phyloP scores from a whole-genome alignment of 1,140 invertebrate species.

The Wiebesia pumilae region DNA sequence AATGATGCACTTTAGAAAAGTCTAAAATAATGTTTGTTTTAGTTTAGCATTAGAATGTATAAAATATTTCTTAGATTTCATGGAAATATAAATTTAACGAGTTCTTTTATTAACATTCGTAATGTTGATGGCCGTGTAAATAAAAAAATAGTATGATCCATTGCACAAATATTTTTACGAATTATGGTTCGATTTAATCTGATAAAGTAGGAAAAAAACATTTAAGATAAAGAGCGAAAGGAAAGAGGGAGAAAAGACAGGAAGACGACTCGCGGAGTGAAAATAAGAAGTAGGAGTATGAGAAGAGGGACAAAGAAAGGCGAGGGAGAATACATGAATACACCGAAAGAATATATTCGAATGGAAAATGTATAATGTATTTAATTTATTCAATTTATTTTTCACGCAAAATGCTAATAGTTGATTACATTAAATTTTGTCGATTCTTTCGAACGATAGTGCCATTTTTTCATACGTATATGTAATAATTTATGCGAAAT shows the following conservation, averaged over 20 bases:
- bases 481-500: not conserved
- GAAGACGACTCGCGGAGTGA: constrained; percentile 46
- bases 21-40: not conserved
- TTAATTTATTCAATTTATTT: constrained; percentile 33
- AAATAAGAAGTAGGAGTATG: constrained; percentile 28
- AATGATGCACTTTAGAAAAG: not conserved
- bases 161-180: constrained; percentile 11
- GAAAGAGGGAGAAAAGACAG: constrained; percentile 39
- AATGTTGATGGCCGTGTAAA: too few species aligned
- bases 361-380: not conserved
- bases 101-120: not conserved
- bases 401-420: not conserved
- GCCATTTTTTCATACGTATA: not conserved
- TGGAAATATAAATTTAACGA: not conserved
- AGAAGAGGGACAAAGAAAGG: constrained; percentile 25
- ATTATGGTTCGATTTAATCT: constrained; percentile 37
- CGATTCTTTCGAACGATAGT: not conserved
- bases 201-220: constrained; percentile 12
- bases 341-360: constrained; percentile 20
- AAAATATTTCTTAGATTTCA: not conserved
- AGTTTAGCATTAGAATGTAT: not conserved
- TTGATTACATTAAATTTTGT: constrained; percentile 13
- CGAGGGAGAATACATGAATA: constrained; percentile 44
- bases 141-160: constrained; percentile 1
- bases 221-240: constrained; percentile 27